phyloP scores from a whole-genome alignment of 2,888 invertebrate species.

The Lamellibrachia satsuma region DNA sequence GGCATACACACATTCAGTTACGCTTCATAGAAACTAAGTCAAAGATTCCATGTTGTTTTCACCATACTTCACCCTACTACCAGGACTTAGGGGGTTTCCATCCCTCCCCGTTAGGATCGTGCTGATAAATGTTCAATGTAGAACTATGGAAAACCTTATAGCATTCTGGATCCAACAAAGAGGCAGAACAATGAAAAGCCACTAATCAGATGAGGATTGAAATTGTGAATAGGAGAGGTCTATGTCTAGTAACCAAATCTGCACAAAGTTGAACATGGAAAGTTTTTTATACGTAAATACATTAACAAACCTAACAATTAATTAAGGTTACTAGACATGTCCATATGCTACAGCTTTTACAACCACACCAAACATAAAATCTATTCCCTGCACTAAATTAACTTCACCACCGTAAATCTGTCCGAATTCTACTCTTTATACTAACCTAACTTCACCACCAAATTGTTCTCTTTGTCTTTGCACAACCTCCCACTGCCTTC shows the following conservation, averaged over 20 bases:
- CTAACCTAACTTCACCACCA: background rate
- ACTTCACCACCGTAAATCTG: too few relatives aligned
- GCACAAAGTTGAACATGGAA: background rate
- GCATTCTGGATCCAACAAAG: background rate
- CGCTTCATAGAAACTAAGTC: background rate
- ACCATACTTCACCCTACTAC: background rate
- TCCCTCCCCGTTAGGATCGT: background rate
- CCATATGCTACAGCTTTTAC: background rate
- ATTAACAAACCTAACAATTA: background rate
- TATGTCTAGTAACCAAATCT: background rate
- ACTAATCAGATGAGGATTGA: background rate
- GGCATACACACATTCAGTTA: background rate
- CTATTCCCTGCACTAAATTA: too few relatives aligned
- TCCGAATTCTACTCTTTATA: too few relatives aligned
- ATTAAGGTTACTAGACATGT: background rate
- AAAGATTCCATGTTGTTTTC: background rate
- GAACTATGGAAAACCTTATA: background rate
- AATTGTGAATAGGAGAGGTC: background rate
- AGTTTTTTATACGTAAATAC: too few relatives aligned
- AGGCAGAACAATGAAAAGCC: background rate
- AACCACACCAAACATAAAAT: background rate
- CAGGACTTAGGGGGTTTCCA: background rate
- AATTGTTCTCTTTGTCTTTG: background rate
- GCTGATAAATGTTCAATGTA: background rate
- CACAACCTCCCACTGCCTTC: background rate